These are phyloP conservation scores for Scolanthus callimorphus DNA, from an alignment of 92 coral and sea anemone genomes.

Conservation along the genomic window DNA sequence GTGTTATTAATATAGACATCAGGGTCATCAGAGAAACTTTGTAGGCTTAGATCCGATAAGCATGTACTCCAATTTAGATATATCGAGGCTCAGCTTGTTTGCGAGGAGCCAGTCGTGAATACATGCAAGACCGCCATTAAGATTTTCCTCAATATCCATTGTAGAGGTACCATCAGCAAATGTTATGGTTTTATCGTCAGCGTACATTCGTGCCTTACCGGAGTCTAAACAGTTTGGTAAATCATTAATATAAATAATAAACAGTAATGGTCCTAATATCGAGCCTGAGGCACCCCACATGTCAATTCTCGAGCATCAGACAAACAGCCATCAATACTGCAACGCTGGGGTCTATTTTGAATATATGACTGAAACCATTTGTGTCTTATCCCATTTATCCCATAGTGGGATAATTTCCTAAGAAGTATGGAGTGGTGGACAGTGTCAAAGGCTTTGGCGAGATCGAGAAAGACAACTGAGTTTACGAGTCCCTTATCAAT, in stretches of 20 bases:
- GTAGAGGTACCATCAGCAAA: neutral
- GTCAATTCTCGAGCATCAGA: neutral
- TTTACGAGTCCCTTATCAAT: neutral
- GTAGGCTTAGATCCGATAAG: slow-evolving; percentile 3
- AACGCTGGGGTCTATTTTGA: neutral
- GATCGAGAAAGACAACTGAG: neutral
- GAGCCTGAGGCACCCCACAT: slow-evolving; percentile 8
- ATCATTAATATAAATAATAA: slow-evolving; percentile 7
- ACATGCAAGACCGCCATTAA: neutral
- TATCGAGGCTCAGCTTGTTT: neutral
- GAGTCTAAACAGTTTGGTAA: too few relatives aligned
- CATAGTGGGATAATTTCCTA: neutral
- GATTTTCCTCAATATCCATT: neutral
- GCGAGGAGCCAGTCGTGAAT: neutral
- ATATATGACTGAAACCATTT: slow-evolving; percentile 1
- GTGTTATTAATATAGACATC: too few relatives aligned
- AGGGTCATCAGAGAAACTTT: neutral
- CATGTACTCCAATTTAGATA: slow-evolving; percentile 11
- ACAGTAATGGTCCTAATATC: slow-evolving; percentile 6
- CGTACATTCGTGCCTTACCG: neutral
- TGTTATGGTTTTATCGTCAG: slow-evolving; percentile 4
- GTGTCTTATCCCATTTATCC: neutral
- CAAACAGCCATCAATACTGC: slow-evolving; percentile 2
- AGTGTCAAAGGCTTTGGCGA: slow-evolving; percentile 1
- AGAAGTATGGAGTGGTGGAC: neutral